These are phyloP conservation scores for Latheticus oryzae DNA, from an alignment of 2,888 invertebrate genomes.

Conservation along the genomic window DNA sequence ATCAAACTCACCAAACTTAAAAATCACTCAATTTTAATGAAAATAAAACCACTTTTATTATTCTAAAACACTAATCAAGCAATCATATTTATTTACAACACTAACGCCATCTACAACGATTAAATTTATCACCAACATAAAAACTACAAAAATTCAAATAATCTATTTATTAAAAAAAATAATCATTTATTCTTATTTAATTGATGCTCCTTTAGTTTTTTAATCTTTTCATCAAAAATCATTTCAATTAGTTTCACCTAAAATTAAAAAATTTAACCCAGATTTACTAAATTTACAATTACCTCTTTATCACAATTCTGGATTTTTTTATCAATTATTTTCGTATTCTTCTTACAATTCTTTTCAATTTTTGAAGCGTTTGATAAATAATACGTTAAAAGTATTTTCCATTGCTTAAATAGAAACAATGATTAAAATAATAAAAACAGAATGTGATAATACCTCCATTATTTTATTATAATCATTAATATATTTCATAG, in stretches of 20 bases:
- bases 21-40: no score
- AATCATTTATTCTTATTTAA: not conserved
- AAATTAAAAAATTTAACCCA: slow-evolving; percentile 13
- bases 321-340: slow-evolving; percentile 47
- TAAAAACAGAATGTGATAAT: slow-evolving; percentile 41
- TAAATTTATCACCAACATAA: not conserved
- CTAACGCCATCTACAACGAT: slow-evolving; percentile 1
- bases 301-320: slow-evolving; percentile 49
- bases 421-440: slow-evolving; percentile 30
- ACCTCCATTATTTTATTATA: slow-evolving; percentile 33
- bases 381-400: slow-evolving; percentile 88
- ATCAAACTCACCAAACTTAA: no score
- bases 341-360: slow-evolving; percentile 43
- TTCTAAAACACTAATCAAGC: not conserved
- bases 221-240: slow-evolving; percentile 36
- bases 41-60: no score
- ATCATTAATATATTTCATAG: slow-evolving; percentile 41
- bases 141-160: slow-evolving; percentile 4
- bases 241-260: slow-evolving; percentile 39
- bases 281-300: slow-evolving; percentile 11
- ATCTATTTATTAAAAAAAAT: slow-evolving; percentile 1
- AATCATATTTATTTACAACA: no score
- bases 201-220: slow-evolving; percentile 17
- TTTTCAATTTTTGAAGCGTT: slow-evolving; percentile 51
- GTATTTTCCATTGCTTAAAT: slow-evolving; percentile 88